phyloP scores from a whole-genome alignment of 2,113 vertebrate genomes.

The Ceyx melanurus region DNA sequence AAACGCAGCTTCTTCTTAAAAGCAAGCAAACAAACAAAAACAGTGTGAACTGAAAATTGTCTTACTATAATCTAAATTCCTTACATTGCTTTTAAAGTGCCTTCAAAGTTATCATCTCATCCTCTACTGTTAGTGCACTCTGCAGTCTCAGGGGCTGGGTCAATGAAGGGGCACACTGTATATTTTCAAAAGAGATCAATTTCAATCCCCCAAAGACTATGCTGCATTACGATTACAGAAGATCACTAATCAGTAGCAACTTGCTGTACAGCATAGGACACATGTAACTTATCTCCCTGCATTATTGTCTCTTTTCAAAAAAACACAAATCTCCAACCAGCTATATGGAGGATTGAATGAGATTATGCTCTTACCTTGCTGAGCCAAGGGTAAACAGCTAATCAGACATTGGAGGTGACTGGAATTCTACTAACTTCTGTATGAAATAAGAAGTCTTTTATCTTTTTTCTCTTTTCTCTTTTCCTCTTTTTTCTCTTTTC shows the following conservation, averaged over 20 bases:
- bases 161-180: constrained; percentile 2
- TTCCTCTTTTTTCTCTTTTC: no score
- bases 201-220: constrained; percentile 7
- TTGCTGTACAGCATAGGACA: neutral
- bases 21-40: neutral
- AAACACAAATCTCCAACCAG: neutral
- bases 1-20: neutral
- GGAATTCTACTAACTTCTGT: neutral
- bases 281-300: constrained; percentile 17
- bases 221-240: constrained; percentile 40
- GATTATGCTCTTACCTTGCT: neutral
- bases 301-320: neutral
- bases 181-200: constrained; percentile 33
- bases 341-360: neutral
- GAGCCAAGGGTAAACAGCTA: fast-evolving
- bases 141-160: constrained; percentile 14
- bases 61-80: neutral
- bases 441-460: neutral
- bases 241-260: constrained; percentile 41
- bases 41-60: neutral
- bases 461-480: no score
- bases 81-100: neutral
- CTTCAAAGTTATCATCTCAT: constrained; percentile 5
- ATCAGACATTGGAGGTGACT: neutral
- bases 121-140: neutral